Evolutionary conservation across 2,888 invertebrate genomes (phyloP), one percentile per base, ranked within the genome.

Genomic region (Coenonympha glycerion): DNA sequence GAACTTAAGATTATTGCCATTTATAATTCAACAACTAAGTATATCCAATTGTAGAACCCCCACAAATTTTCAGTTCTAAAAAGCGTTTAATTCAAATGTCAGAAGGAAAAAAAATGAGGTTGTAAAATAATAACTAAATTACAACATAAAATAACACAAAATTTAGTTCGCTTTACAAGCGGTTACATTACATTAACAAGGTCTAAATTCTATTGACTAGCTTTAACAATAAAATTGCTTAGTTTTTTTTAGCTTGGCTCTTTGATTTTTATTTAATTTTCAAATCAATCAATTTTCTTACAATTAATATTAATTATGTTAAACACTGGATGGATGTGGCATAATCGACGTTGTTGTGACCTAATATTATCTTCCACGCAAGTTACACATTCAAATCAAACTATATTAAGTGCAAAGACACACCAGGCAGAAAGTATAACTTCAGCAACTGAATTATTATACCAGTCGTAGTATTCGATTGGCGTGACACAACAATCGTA

Each of bases 201-300:
- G 4, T 16, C 22, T 39, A 11, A 13, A 30, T 28, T 42, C 19
- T 41, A 30, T 44, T 30, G 44, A 44, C 44, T 44, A 44, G 44
- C 21, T 15, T 22, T 9, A 15, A 15, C 39, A 22, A 31, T 31
- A 15, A 4, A 42, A 18, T 41, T 31, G 42, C 4, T 33, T 33
- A 19, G 9, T 6, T 11, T 30, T 41, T 22, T 19, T 9, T 11
- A 9, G n/a, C 18, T 36, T 19, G 26, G 19, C n/a, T n/a, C n/a
- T n/a, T 28, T 18, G 30, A 11, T 28, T 26, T 8, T 22, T 39
- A 24, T 2, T n/a, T 37, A 21, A 31, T 9, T 18, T 8, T 6
- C 34, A 2, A 37, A 22, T 15, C 1, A 15, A 22, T 15, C 5
- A 9, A 15, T 5, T 18, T 36, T 24, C 24, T 39, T 24, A 24